These are phyloP conservation scores for Andrena bucephala DNA, from an alignment of 2,888 invertebrate species.

Conservation along the genomic window DNA sequence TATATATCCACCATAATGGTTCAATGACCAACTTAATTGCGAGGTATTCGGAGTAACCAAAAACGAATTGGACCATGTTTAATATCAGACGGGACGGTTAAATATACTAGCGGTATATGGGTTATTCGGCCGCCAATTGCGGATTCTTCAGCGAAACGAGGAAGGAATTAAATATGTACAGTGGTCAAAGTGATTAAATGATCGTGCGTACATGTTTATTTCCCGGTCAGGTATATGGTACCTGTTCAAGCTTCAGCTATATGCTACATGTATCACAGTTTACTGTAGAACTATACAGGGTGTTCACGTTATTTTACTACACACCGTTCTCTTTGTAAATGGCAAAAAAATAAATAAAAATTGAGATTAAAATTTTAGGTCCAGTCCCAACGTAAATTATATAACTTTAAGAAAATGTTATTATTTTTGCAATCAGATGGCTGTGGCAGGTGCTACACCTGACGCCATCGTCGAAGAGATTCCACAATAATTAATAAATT, in stretches of 20 bases:
- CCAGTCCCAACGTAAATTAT: no score
- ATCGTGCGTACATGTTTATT: no score
- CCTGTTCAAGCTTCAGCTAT: background rate
- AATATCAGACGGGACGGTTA: background rate
- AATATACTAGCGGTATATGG: constrained; percentile 1
- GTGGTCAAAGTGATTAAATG: no score
- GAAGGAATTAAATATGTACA: background rate
- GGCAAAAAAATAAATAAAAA: no score
- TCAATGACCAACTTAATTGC: constrained; percentile 4
- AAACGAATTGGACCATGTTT: background rate
- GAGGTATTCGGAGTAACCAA: background rate
- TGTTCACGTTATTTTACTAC: background rate
- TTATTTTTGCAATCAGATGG: no score
- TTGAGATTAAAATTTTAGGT: no score
- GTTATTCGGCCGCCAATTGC: constrained; percentile 5
- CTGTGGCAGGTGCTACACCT: no score
- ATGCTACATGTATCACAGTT: background rate
- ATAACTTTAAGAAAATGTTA: no score
- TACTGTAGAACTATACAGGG: background rate
- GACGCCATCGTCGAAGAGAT: no score
- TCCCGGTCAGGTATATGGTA: background rate
- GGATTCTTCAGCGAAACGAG: background rate
- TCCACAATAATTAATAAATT: no score
- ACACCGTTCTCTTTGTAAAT: no score
- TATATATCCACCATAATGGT: background rate